Base-by-base conservation (phyloP, 2,113 vertebrate genomes). In the Ellobius talpinus region DNA sequence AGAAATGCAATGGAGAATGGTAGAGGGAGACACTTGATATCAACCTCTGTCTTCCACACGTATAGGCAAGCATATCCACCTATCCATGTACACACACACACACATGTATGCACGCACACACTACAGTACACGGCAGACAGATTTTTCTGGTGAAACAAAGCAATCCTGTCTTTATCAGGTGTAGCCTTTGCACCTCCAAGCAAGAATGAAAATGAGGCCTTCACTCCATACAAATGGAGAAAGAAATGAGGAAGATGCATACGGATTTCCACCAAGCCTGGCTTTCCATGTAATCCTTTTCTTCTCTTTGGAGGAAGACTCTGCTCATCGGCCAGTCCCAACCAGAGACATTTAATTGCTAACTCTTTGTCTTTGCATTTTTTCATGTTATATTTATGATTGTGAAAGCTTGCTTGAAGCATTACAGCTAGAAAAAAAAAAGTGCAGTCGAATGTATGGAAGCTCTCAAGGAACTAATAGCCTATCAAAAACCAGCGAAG, bases 401-500 rank as follows among this genome's bases (percentile, higher is more conserved):
- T 97, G 92, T 81, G 97, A 97, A 98, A 96, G 94, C 36, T 97
- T 98, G 36, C 97, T 98, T 96, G 96, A 98, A 96, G 94, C 81
- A 78, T 95, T 98, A 95, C 52, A 96, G 92, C 88, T 95, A 85
- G 55, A 29, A 81, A 97, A 98, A 97, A 98, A 97, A 98, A 94
- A 89, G 97, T 88, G 92, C 82, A 97, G 92, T 98, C 93, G 96
- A 98, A 98, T 92, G 79, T 81, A 98, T 90, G 91, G 94, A 94
- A 97, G 84, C 96, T 98, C 97, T 98, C 97, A 84, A 97, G 97
- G 96, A 98, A 95, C 92, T 97, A 98, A 98, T 97, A 98, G 94
- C 96, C 98, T 98, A 98, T 98, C 98, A 98, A 91, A 98, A 98
- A 87, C 19, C 93, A 98, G 97, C 68, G 94, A 98, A 91, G 8